Evolutionary conservation across 2,888 invertebrate species (phyloP).

Genomic region (Nipponacmea schrenckii): DNA sequence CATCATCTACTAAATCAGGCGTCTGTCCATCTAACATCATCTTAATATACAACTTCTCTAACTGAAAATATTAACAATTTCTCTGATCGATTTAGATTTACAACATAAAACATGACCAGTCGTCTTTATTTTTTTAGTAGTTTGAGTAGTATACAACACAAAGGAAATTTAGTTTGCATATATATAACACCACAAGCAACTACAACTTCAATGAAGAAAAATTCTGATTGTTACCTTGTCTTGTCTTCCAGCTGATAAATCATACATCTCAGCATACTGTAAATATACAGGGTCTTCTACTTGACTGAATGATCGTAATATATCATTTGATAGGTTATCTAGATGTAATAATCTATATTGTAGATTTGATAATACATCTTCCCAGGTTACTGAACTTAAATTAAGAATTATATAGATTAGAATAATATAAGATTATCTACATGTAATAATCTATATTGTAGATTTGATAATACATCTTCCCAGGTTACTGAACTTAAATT

Average conservation of each 20-base stretch:
- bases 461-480: slow-evolving; percentile 40
- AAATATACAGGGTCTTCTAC: slow-evolving; percentile 43
- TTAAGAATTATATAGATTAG: no score
- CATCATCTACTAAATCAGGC: slow-evolving; percentile 47
- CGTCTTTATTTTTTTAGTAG: no score
- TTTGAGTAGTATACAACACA: no score
- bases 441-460: slow-evolving; percentile 51
- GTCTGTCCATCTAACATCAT: slow-evolving; percentile 55
- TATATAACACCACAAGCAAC: no score
- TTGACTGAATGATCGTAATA: slow-evolving; percentile 41
- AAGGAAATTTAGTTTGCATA: no score
- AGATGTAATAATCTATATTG: slow-evolving; percentile 51
- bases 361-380: slow-evolving; percentile 38
- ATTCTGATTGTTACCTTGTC: slow-evolving; percentile 37
- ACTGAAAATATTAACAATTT: slow-evolving; percentile 43
- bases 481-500: slow-evolving; percentile 30
- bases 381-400: slow-evolving; percentile 38
- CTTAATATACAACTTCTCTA: slow-evolving; percentile 47
- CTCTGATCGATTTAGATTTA: no score
- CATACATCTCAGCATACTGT: slow-evolving; percentile 52
- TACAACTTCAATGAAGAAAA: no score
- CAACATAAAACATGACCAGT: no score
- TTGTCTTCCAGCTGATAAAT: slow-evolving; percentile 51
- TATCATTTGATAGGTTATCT: slow-evolving; percentile 45
- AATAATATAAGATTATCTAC: slow-evolving; percentile 42